A percentile compares a stretch with the other conserved stretches of the same genome.
Conservation (phyloP, 2,888 invertebrate genomes). For the Sturmia bella region DNA sequence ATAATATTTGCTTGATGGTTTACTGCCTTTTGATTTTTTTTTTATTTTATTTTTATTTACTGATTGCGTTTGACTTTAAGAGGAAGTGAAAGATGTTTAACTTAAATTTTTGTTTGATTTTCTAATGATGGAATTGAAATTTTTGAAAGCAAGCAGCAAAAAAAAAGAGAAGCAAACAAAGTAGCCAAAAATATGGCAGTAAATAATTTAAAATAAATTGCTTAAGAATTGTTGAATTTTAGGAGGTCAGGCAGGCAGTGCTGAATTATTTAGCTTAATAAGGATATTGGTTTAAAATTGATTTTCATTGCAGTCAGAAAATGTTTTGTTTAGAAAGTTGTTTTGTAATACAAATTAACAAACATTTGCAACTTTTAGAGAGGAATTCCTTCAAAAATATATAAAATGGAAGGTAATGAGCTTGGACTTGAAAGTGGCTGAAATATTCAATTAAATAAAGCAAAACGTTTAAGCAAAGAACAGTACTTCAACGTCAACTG, state of each 20-base stretch:
- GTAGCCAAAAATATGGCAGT: background rate
- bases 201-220: slow-evolving; percentile 18
- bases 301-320: no score
- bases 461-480: no score
- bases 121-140: background rate
- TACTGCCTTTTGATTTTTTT: background rate
- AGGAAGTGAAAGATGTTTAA: slow-evolving; percentile 17
- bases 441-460: no score
- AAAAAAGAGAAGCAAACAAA: background rate
- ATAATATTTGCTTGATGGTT: slow-evolving; percentile 27
- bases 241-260: background rate
- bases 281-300: background rate
- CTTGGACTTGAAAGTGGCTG: no score
- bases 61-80: background rate
- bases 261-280: background rate
- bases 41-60: no score
- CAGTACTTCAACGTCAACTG: no score
- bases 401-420: no score
- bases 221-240: background rate
- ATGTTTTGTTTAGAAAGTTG: no score
- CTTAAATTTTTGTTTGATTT: background rate
- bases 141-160: background rate
- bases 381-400: no score
- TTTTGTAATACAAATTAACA: background rate
- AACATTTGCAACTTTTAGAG: background rate